A percentile compares a stretch with the other conserved stretches of the same genome.
phyloP scores from a whole-genome alignment of 2,797 vertebrate species.

The Linurgus olivaceus region DNA sequence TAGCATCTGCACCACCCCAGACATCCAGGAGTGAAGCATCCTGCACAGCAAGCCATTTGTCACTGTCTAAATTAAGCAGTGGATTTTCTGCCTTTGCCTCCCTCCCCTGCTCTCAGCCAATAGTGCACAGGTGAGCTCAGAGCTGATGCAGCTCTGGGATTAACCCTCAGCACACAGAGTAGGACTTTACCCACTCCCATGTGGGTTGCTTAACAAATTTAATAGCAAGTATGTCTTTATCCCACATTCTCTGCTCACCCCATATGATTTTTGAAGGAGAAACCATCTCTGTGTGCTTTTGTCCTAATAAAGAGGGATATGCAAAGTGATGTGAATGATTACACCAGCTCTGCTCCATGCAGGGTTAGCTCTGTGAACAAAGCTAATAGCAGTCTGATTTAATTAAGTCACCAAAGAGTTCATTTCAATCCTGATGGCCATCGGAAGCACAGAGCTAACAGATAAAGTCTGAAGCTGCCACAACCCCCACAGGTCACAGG shows the following conservation, averaged over 20 bases:
- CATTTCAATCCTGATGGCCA: background rate
- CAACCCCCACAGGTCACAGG: background rate
- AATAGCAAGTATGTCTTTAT: background rate
- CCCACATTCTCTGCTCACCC: background rate
- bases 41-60: constrained; percentile 57
- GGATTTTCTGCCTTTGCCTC: constrained; percentile 43
- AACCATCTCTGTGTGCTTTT: background rate
- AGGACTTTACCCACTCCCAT: background rate
- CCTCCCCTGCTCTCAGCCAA: constrained; percentile 51
- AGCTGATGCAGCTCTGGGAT: background rate
- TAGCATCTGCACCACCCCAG: constrained; percentile 35
- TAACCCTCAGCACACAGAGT: background rate
- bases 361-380: background rate
- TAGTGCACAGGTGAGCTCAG: background rate
- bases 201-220: background rate
- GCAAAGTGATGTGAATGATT: background rate
- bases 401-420: background rate
- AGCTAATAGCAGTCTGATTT: background rate
- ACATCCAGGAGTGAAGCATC: constrained; percentile 45
- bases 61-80: constrained; percentile 59
- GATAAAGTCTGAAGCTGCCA: background rate
- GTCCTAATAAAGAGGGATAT: background rate
- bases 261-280: background rate
- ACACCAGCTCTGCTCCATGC: background rate
- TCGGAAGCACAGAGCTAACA: background rate